Evolutionary conservation across 2,797 vertebrate genomes (phyloP), one percentile per base, ranked within the genome.

Genomic region (Acrocephalus scirpaceus): DNA sequence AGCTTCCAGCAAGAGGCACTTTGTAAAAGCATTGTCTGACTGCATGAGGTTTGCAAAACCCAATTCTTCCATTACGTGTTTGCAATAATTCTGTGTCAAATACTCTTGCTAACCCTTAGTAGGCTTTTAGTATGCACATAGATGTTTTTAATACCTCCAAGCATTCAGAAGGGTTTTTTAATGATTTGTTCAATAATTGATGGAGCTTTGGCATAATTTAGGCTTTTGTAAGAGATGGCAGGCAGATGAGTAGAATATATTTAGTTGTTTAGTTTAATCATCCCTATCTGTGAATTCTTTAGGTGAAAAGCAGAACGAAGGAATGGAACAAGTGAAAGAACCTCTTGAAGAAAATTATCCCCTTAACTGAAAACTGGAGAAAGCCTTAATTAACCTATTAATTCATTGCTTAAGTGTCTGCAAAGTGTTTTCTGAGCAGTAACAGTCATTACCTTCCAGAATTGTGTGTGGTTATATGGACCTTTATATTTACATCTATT

Each of bases 361-460:
- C 26, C 65, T 61, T 62, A 69, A 62, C 66, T 91, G 70, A 61
- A 94, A 86, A 60, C 53, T 32, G 66, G 30, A 77, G 72, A 71
- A 84, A 86, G 72, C 76, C 65, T 93, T 93, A 76, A 87, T 92
- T 93, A 91, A 74, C 78, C 29, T 83, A 58, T 90, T 90, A 91
- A 96, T 93, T 90, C 65, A 70, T 20, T 81, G 50, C 67, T 73
- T 58, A 65, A 95, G 83, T 69, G 51, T 75, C 90, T 81, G 47
- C 74, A 27, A 38, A 92, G 71, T 73, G 64, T 95, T 82, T 94
- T 66, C 77, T 86, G 60, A 91, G 64, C 56, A 60, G 56, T 60
- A 91, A 36, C 29, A 61, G 58, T 78, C 74, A 75, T 81, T 90
- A 67, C 79, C 57, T 90, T 88, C 69, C 62, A 75, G 79, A 91